phyloP scores from a whole-genome alignment of 1,140 invertebrate genomes.

The Micrasema minimum region DNA sequence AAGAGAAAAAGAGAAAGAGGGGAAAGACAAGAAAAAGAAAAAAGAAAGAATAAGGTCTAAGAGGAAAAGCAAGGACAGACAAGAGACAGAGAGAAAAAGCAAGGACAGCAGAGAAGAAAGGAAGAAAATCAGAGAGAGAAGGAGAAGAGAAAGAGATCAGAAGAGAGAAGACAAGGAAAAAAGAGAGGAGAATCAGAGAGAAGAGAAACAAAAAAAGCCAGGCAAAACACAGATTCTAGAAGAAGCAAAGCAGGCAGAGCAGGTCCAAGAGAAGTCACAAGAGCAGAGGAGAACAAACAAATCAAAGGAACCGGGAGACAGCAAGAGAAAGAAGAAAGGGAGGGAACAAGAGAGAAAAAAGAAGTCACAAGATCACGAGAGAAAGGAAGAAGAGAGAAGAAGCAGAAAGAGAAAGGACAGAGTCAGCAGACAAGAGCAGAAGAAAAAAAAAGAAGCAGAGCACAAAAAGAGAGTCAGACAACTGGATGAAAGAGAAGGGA shows the following conservation, averaged over 20 bases:
- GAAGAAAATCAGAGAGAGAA: not conserved
- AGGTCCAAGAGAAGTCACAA: not conserved
- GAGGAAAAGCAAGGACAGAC: not conserved
- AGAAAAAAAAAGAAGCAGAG: too few relatives aligned
- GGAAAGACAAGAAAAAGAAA: not conserved
- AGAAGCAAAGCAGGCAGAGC: not conserved
- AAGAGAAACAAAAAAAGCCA: not conserved
- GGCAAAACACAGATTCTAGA: too few relatives aligned
- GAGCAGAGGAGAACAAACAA: not conserved
- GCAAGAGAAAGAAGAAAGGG: not conserved
- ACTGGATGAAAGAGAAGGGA: too few relatives aligned
- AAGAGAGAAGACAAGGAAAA: not conserved
- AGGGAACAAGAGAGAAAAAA: not conserved
- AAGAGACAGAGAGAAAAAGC: not conserved
- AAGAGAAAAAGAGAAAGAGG: not conserved
- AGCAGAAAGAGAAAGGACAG: not conserved
- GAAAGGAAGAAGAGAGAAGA: not conserved
- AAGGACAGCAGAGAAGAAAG: not conserved
- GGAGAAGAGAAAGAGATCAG: not conserved
- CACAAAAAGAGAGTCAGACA: too few relatives aligned
- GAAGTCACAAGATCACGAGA: not conserved
- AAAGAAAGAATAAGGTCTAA: not conserved
- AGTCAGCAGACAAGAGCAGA: not conserved
- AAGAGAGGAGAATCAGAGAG: not conserved
- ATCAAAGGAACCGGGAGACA: not conserved